Conservation (phyloP, 2,113 vertebrate genomes). For the Cololabis saira region DNA sequence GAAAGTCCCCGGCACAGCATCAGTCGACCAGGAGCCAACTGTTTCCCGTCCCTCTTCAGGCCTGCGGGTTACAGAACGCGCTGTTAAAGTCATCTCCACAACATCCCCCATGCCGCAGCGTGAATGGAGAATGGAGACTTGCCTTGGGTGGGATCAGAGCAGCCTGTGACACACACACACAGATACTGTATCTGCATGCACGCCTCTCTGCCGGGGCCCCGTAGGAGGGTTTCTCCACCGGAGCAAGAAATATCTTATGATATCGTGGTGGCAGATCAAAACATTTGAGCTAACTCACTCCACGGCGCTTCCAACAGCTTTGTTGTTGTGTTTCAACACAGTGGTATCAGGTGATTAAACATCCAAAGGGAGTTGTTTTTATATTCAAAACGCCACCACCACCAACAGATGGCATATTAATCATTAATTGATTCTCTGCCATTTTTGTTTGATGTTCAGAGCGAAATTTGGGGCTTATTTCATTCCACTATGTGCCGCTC, state of each 20-base stretch:
- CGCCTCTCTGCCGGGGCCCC: conserved; percentile 27
- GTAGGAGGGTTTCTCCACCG: conserved; percentile 38
- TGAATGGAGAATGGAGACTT: conserved; percentile 56
- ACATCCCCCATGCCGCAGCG: conserved; percentile 55
- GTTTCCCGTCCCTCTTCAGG: conserved; percentile 70
- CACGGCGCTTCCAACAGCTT: conserved; percentile 57
- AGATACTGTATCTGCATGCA: conserved; percentile 49
- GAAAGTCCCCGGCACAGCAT: conserved; percentile 72
- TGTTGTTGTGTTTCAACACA: conserved; percentile 74
- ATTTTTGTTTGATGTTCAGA: conserved; percentile 65
- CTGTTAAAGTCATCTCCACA: conserved; percentile 63
- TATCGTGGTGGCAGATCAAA: conserved; percentile 68
- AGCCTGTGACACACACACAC: conserved; percentile 36
- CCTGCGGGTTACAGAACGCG: conserved; percentile 46
- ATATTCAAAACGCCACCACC: conserved; percentile 72
- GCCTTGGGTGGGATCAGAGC: conserved; percentile 60
- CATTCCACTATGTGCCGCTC: conserved; percentile 36
- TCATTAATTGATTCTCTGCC: conserved; percentile 77
- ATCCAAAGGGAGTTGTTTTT: conserved; percentile 71
- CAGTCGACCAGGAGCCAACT: conserved; percentile 63
- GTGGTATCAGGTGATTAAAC: conserved; percentile 80
- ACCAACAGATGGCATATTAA: conserved; percentile 79
- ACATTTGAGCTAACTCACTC: conserved; percentile 63
- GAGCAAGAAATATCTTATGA: conserved; percentile 62
- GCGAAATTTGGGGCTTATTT: conserved; percentile 59